Percentiles rank a stretch among this genome's conserved stretches.
Evolutionary conservation across 2,113 vertebrate genomes (phyloP).

Genomic region (Electrona antarctica): DNA sequence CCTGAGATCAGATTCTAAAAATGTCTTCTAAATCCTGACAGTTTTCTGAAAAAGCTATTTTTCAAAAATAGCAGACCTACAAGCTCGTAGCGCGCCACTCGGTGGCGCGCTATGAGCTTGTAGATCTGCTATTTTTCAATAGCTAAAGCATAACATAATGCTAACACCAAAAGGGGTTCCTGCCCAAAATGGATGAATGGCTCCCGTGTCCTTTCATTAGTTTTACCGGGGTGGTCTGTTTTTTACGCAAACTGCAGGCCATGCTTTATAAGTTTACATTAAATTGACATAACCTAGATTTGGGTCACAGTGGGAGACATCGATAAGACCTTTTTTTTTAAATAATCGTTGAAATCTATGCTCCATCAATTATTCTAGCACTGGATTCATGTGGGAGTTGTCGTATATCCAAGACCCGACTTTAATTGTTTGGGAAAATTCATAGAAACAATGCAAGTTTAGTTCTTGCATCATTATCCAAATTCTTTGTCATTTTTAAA

Average conservation of each 20-base stretch:
- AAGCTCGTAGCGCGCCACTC: no score
- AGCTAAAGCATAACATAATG: no score
- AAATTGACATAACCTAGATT: conserved; percentile 37
- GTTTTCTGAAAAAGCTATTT: no score
- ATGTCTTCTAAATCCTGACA: no score
- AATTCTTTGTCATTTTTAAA: not conserved
- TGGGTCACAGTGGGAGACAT: conserved; percentile 8
- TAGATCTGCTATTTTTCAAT: no score
- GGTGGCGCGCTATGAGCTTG: no score
- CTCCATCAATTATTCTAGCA: no score
- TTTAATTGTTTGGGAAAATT: not conserved
- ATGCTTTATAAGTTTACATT: conserved; percentile 34
- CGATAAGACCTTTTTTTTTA: not conserved
- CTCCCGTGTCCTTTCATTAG: conserved; percentile 38
- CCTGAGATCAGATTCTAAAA: no score
- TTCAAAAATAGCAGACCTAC: no score
- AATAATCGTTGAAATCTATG: no score
- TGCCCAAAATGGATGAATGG: no score
- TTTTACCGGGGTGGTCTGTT: conserved; percentile 29
- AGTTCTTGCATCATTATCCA: not conserved
- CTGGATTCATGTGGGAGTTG: conserved; percentile 1
- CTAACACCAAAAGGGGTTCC: no score
- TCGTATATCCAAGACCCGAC: not conserved
- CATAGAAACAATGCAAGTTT: not conserved
- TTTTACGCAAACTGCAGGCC: conserved; percentile 31